Evolutionary conservation across 2,888 invertebrate genomes (phyloP).

Genomic region (Parnassius smintheus): DNA sequence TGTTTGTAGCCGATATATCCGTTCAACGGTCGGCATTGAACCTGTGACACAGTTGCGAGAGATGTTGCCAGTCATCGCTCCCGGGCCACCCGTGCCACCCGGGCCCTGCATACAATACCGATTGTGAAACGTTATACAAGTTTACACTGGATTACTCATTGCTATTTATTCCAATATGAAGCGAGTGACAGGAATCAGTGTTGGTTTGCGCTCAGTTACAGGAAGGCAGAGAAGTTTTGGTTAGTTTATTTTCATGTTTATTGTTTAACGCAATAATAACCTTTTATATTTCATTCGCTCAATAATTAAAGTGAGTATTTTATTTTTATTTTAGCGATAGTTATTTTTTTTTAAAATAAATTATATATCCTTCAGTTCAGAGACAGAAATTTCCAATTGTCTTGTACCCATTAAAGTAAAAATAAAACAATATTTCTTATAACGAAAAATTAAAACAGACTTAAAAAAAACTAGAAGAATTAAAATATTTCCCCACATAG

Average conservation of each 20-base stretch:
- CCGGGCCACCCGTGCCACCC: background rate
- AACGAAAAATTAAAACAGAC: too few species aligned
- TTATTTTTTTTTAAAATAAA: too few species aligned
- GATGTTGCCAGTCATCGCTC: slow-evolving; percentile 13
- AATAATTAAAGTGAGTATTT: too few species aligned
- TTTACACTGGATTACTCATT: slow-evolving; percentile 11
- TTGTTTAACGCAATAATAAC: too few species aligned
- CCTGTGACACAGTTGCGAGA: slow-evolving; percentile 23
- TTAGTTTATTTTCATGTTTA: background rate
- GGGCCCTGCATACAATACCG: slow-evolving; percentile 7
- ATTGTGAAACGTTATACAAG: slow-evolving; percentile 10
- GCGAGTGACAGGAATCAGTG: background rate
- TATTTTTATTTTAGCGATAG: too few species aligned
- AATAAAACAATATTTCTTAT: too few species aligned
- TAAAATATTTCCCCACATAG: too few species aligned
- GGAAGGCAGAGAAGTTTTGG: background rate
- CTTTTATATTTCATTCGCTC: too few species aligned
- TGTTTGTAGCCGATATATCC: slow-evolving; percentile 5
- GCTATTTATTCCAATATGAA: slow-evolving; percentile 3
- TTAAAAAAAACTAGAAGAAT: too few species aligned
- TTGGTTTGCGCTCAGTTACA: background rate
- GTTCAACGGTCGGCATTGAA: slow-evolving; percentile 21
- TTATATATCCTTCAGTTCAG: too few species aligned
- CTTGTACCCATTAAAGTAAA: too few species aligned
- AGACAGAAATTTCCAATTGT: too few species aligned